These are phyloP conservation scores for Tachina fera DNA, from an alignment of 2,888 invertebrate species.

Conservation along the genomic window DNA sequence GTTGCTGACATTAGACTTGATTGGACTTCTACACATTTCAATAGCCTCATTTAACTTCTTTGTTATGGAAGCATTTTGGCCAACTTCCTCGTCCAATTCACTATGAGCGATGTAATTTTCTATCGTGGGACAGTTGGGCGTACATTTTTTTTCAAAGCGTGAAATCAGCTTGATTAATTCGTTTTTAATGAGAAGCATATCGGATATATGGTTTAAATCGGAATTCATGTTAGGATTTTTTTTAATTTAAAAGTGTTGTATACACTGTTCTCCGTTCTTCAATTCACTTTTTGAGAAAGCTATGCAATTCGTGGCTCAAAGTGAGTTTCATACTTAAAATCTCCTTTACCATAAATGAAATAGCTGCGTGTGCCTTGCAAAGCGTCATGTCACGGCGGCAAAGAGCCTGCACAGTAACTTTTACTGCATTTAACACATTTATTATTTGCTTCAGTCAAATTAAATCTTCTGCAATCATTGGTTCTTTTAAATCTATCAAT, in stretches of 20 bases:
- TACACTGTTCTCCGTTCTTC: slow-evolving; percentile 11
- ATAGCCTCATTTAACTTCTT: slow-evolving; percentile 9
- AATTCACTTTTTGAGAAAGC: slow-evolving; percentile 21
- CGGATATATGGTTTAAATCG: background rate
- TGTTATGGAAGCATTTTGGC: background rate
- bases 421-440: background rate
- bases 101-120: background rate
- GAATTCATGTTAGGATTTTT: slow-evolving; percentile 19
- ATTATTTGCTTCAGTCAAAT: background rate
- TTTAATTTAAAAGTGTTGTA: slow-evolving; percentile 1
- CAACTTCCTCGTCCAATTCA: background rate
- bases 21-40: slow-evolving; percentile 7
- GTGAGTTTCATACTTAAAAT: background rate
- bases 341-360: too few species aligned
- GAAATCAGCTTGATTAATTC: background rate
- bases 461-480: background rate
- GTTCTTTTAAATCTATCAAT: background rate
- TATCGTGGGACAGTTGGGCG: background rate
- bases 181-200: background rate
- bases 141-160: background rate
- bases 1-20: background rate
- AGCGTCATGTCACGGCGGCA: background rate
- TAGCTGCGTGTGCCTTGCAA: too few species aligned
- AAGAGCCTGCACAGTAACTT: background rate
- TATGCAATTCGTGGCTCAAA: background rate